Base-by-base conservation (phyloP, 2,888 invertebrate genomes). In the Elgonia sp. region DNA sequence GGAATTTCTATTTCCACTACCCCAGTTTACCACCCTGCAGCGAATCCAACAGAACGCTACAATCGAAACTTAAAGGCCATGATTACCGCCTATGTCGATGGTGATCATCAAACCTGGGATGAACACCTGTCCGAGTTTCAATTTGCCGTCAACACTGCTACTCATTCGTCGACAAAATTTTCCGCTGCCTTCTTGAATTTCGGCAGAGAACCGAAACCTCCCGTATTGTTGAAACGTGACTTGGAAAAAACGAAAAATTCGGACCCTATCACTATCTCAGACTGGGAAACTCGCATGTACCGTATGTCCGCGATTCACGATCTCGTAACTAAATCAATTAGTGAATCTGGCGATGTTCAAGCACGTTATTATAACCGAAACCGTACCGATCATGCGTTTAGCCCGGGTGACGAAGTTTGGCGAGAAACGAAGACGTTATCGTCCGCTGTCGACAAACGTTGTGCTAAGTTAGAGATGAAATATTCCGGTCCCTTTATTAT, bases 41-140 rank as follows among this genome's bases (percentile, higher is more conserved):
- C 87, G 0, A 89, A 89, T 55, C 89, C 86, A 4, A 82, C 81
- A 0, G 86, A 89, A 29, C 40, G 89, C 14, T 53, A 73, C 5
- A 89, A 89, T 37, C 37, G 88, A 0, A 75, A 69, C 0, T 18
- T 40, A 14, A 82, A 42, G 67, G 39, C 75, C 0, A 60, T 75
- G 75, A 75, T 75, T 4, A 40, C 50, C 0, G 55, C 83, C 0
- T 89, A 42, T 50, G 37, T 89, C 1, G 73, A 63, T 0, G 20
- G 14, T 0, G 65, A 87, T 46, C 86, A 89, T 53, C 65, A 76
- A 14, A 42, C 62, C 0, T 87, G 89, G 89, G 86, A 88, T 18
- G 29, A 37, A 8, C 86, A 89, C 39, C 65, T 88, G 0, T 10
- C 12, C 10, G 86, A 89, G 50, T 86, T 89, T 37, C 83, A 72